Conservation (phyloP, 2,888 invertebrate species). For the Hipparchia sbordonii region DNA sequence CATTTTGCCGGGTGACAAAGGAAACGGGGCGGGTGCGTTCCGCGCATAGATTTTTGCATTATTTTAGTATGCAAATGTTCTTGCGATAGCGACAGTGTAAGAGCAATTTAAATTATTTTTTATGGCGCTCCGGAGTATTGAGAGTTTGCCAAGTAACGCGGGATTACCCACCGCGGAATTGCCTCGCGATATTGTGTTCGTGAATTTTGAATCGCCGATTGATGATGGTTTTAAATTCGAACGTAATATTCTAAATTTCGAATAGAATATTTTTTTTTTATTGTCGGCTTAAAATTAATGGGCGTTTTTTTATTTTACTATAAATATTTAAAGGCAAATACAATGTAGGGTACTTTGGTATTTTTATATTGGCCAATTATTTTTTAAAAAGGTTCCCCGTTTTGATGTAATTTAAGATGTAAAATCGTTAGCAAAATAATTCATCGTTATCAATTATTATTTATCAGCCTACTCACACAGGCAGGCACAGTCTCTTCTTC, state of each 20-base stretch:
- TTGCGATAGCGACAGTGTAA: slow-evolving; percentile 77
- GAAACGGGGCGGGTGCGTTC: slow-evolving; percentile 60
- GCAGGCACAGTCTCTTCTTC: too few species aligned
- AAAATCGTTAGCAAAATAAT: too few species aligned
- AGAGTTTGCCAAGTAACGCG: slow-evolving; percentile 68
- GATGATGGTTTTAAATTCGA: slow-evolving; percentile 66
- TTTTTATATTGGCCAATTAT: too few species aligned
- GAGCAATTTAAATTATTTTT: slow-evolving; percentile 84
- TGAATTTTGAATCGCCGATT: slow-evolving; percentile 70
- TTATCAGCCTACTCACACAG: too few species aligned
- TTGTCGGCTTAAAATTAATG: background rate
- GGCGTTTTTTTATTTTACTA: background rate
- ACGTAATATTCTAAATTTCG: slow-evolving; percentile 4
- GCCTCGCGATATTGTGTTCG: slow-evolving; percentile 61
- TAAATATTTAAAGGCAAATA: background rate
- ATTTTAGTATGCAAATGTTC: slow-evolving; percentile 82
- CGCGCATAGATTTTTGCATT: slow-evolving; percentile 82
- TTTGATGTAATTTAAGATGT: too few species aligned
- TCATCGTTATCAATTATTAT: too few species aligned
- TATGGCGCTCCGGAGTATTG: slow-evolving; percentile 82
- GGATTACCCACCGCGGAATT: slow-evolving; percentile 59
- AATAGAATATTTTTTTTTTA: slow-evolving; percentile 1
- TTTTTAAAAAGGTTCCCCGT: too few species aligned
- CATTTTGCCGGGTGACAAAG: slow-evolving; percentile 49
- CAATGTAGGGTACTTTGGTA: too few species aligned